Evolutionary conservation across 1,140 invertebrate genomes (phyloP).

Genomic region (Bacillus rossius): DNA sequence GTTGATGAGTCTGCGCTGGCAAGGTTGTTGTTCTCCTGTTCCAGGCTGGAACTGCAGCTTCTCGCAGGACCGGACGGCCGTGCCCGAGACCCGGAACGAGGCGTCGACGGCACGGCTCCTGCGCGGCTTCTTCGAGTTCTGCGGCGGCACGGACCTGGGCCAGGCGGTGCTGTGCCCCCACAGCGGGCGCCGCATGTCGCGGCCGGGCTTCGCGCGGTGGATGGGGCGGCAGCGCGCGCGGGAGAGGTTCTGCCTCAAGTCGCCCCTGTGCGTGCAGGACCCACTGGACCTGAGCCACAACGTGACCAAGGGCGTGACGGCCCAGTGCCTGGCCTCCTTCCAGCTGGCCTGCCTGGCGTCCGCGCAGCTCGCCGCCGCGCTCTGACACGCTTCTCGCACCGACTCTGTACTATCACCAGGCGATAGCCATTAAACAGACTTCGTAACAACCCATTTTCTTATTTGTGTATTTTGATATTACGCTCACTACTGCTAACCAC

Average conservation of each 20-base stretch:
- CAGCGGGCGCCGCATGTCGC: not conserved
- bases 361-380: not conserved
- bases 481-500: too few relatives aligned
- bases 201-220: not conserved
- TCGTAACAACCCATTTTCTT: too few relatives aligned
- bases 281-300: conserved; percentile 44
- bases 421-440: too few relatives aligned
- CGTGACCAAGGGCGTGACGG: conserved; percentile 32
- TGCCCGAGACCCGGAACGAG: not conserved
- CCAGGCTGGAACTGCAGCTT: conserved; percentile 5
- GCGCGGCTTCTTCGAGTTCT: not conserved
- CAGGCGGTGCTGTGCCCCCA: not conserved
- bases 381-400: too few relatives aligned
- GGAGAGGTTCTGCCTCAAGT: conserved; percentile 29
- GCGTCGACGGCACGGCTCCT: not conserved
- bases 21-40: not conserved
- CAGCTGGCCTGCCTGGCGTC: not conserved
- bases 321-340: not conserved
- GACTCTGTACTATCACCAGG: too few relatives aligned
- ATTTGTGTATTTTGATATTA: too few relatives aligned
- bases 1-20: too few relatives aligned
- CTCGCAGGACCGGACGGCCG: not conserved
- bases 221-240: not conserved
- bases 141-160: not conserved
- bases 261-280: conserved; percentile 41